These are phyloP conservation scores for Echiichthys vipera DNA, from an alignment of 2,797 vertebrate species.

Conservation along the genomic window DNA sequence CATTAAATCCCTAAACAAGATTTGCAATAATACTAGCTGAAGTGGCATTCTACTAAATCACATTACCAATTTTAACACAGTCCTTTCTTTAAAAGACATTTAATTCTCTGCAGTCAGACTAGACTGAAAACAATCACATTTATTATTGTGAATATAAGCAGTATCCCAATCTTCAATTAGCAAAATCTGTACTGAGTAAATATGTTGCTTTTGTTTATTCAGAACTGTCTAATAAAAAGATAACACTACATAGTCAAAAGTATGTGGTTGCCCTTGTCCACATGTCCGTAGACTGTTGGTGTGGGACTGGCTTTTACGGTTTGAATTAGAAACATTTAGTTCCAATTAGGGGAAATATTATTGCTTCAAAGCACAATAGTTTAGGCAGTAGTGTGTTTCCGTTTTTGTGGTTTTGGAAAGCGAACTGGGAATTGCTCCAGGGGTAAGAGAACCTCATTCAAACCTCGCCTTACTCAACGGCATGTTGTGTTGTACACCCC, in stretches of 20 bases:
- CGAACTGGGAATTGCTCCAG: background rate
- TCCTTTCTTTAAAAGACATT: background rate
- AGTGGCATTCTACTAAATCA: slow-evolving; percentile 26
- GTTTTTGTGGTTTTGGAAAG: background rate
- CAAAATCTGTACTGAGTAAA: background rate
- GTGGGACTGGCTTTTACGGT: background rate
- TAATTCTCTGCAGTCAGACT: background rate
- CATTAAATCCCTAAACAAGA: slow-evolving; percentile 60
- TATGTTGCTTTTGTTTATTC: background rate
- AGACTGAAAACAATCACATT: background rate
- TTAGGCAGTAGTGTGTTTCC: background rate
- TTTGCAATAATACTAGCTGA: slow-evolving; percentile 31
- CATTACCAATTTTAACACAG: slow-evolving; percentile 20
- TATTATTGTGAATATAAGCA: background rate
- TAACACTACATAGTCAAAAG: background rate
- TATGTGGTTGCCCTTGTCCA: background rate
- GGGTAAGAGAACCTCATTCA: background rate
- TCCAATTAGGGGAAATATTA: background rate
- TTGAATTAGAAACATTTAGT: background rate
- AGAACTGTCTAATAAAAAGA: background rate
- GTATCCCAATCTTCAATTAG: background rate
- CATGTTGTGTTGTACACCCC: background rate
- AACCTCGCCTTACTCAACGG: background rate
- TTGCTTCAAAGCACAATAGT: background rate
- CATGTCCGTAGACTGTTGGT: background rate